Evolutionary conservation across 2,797 vertebrate genomes (phyloP).

Genomic region (Myotis pilosus): DNA sequence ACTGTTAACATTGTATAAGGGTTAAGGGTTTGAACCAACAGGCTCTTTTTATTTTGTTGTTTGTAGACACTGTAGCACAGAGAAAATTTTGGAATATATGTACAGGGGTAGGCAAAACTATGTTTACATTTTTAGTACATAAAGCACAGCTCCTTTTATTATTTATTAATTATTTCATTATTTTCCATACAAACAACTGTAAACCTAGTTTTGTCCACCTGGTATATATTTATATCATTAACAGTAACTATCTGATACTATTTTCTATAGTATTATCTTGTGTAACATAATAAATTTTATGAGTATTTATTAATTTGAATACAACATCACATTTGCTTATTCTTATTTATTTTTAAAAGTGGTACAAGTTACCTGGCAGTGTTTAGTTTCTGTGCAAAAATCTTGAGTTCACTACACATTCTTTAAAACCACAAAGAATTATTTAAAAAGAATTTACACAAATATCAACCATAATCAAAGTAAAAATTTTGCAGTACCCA

Average conservation of each 20-base stretch:
- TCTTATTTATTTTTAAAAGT: constrained; percentile 37
- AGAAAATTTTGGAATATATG: neutral
- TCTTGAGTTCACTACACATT: neutral
- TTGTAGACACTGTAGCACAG: neutral
- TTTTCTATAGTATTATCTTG: neutral
- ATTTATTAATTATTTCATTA: neutral
- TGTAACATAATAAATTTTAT: neutral
- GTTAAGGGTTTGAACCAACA: neutral
- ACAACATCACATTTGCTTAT: neutral
- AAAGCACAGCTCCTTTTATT: neutral
- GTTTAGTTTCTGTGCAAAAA: neutral
- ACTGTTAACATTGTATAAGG: neutral
- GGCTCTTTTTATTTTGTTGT: neutral
- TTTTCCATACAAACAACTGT: neutral
- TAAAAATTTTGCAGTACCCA: neutral
- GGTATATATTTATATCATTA: neutral
- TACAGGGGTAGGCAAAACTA: neutral
- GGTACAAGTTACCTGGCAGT: neutral
- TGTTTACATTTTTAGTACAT: neutral
- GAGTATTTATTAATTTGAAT: constrained; percentile 16
- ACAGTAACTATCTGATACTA: neutral
- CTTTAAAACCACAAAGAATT: constrained; percentile 51
- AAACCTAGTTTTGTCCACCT: neutral
- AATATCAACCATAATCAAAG: constrained; percentile 19
- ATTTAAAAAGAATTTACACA: constrained; percentile 17